Conservation (phyloP, 2,797 vertebrate species). For the Cyprinella venusta region DNA sequence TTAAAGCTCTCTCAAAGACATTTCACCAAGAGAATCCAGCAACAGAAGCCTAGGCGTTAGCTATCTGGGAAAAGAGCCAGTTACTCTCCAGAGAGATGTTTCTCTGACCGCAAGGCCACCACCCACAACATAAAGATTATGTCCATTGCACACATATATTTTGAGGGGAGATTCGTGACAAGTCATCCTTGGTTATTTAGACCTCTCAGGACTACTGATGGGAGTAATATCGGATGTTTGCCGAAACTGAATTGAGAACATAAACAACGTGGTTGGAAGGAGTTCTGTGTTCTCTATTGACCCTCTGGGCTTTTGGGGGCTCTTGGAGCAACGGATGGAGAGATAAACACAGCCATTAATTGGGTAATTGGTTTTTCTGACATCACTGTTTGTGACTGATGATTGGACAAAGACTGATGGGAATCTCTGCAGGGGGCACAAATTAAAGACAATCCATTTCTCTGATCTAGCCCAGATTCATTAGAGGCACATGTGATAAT, state of each 20-base stretch:
- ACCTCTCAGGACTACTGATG: neutral
- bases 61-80: neutral
- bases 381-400: constrained; percentile 3
- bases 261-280: neutral
- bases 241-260: constrained; percentile 24
- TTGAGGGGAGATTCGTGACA: neutral
- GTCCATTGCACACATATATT: constrained; percentile 6
- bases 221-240: neutral
- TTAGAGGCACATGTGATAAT: constrained; percentile 1
- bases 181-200: constrained; percentile 1
- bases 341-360: constrained; percentile 17
- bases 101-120: neutral
- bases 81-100: neutral
- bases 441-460: constrained; percentile 17
- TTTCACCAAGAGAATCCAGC: neutral
- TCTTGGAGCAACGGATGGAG: neutral
- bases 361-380: constrained; percentile 19
- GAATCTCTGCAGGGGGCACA: neutral
- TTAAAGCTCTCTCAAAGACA: constrained; percentile 14
- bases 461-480: constrained; percentile 30
- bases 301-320: neutral
- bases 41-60: neutral
- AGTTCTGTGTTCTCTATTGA: neutral
- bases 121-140: constrained; percentile 15
- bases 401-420: constrained; percentile 26